phyloP scores from a whole-genome alignment of 1,140 invertebrate genomes.

The Babylonia areolata region DNA sequence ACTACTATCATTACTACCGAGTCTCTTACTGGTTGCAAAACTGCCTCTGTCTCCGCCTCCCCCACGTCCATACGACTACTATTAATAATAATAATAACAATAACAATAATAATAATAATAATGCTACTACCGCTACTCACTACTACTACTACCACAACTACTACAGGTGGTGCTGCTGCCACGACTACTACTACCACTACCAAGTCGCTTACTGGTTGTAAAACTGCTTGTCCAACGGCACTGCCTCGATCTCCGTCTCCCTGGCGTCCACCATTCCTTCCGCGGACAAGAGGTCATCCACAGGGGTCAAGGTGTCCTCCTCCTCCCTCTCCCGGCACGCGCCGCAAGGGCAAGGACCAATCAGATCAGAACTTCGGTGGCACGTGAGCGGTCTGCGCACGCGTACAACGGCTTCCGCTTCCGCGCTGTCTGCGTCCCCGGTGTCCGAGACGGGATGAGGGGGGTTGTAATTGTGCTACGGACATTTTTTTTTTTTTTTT shows the following conservation, averaged over 20 bases:
- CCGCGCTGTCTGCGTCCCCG: neutral
- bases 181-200: too few relatives aligned
- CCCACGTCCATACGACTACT: too few relatives aligned
- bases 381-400: neutral
- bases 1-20: too few relatives aligned
- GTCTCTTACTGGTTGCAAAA: too few relatives aligned
- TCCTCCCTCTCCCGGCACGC: neutral
- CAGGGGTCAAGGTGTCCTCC: neutral
- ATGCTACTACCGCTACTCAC: too few relatives aligned
- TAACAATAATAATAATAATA: too few relatives aligned
- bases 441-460: neutral
- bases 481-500: too few relatives aligned
- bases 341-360: neutral
- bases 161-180: too few relatives aligned
- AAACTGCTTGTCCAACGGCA: neutral
- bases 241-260: neutral
- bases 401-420: neutral
- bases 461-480: slow-evolving; percentile 47
- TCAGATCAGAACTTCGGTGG: neutral
- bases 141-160: too few relatives aligned
- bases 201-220: neutral
- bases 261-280: slow-evolving; percentile 29
- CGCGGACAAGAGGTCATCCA: slow-evolving; percentile 11
- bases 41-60: too few relatives aligned
- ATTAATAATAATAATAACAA: too few relatives aligned